Evolutionary conservation across 2,113 vertebrate genomes (phyloP).

Genomic region (Pelmatolapia mariae): DNA sequence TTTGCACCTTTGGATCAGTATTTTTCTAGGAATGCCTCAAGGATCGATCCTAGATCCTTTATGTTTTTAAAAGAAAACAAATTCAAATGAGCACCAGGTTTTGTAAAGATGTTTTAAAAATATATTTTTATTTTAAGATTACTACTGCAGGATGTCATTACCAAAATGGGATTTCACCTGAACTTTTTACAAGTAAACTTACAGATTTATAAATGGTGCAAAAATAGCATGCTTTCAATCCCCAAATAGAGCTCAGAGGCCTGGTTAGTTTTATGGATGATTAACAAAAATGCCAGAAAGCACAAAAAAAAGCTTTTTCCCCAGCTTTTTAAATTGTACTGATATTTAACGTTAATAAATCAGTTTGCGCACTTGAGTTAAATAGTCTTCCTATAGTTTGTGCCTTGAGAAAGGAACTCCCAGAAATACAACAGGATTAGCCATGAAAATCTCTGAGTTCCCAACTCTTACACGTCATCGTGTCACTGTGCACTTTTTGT

Average conservation of each 20-base stretch:
- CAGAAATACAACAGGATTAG: not conserved
- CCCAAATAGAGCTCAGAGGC: not conserved
- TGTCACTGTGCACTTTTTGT: not conserved
- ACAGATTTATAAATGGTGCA: not conserved
- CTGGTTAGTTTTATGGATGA: not conserved
- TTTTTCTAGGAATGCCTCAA: not conserved
- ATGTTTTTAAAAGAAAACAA: not conserved
- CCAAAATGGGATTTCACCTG: not conserved
- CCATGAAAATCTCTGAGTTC: not conserved
- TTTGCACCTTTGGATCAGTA: not conserved
- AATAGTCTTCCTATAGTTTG: not conserved
- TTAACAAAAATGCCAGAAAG: not conserved
- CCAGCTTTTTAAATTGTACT: not conserved
- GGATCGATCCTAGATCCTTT: not conserved
- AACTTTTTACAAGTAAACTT: not conserved
- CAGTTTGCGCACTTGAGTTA: not conserved
- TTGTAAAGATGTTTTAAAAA: not conserved
- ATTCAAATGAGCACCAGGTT: not conserved
- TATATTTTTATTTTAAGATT: not conserved
- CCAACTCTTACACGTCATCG: not conserved
- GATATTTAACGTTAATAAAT: not conserved
- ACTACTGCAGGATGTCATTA: not conserved
- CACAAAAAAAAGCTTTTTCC: accelerated
- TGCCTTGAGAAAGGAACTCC: not conserved
- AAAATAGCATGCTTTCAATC: not conserved